These are phyloP conservation scores for Montipora cactus DNA, from an alignment of 64 coral and sea anemone species.

Conservation along the genomic window DNA sequence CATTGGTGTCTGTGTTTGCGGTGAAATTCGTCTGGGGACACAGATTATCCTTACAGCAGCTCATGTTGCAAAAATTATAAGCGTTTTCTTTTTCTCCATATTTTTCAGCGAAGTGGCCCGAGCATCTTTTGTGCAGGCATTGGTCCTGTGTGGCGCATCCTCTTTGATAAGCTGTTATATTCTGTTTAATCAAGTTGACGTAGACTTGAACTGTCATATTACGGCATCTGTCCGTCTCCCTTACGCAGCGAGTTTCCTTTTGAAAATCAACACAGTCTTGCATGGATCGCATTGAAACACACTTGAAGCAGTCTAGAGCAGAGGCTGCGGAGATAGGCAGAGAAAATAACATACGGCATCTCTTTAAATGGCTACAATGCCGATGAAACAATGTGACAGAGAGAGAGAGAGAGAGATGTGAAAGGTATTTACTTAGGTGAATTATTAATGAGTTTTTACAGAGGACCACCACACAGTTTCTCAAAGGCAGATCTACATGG, in stretches of 20 bases:
- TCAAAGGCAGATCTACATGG: too few species aligned
- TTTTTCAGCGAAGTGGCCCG: background rate
- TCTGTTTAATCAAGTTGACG: background rate
- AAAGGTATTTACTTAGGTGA: too few species aligned
- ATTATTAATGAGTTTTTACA: too few species aligned
- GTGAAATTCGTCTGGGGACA: constrained; percentile 10
- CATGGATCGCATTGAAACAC: background rate
- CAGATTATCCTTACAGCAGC: constrained; percentile 15
- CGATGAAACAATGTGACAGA: too few species aligned
- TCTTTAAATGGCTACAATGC: too few species aligned
- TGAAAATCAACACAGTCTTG: constrained; percentile 7
- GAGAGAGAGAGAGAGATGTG: too few species aligned
- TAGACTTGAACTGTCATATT: constrained; percentile 34
- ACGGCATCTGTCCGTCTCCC: background rate
- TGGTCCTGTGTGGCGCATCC: constrained; percentile 31
- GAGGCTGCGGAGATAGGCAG: background rate
- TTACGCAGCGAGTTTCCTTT: background rate
- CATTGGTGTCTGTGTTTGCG: background rate
- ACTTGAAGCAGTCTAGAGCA: background rate
- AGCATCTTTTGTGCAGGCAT: constrained; percentile 10
- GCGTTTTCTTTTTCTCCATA: background rate
- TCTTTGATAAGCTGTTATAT: background rate
- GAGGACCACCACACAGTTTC: too few species aligned
- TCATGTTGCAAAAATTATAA: constrained; percentile 15
- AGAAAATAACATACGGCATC: too few species aligned